Evolutionary conservation across 2,113 vertebrate genomes (phyloP), one percentile per base, ranked within the genome.

Genomic region (Rhodinocichla rosea): DNA sequence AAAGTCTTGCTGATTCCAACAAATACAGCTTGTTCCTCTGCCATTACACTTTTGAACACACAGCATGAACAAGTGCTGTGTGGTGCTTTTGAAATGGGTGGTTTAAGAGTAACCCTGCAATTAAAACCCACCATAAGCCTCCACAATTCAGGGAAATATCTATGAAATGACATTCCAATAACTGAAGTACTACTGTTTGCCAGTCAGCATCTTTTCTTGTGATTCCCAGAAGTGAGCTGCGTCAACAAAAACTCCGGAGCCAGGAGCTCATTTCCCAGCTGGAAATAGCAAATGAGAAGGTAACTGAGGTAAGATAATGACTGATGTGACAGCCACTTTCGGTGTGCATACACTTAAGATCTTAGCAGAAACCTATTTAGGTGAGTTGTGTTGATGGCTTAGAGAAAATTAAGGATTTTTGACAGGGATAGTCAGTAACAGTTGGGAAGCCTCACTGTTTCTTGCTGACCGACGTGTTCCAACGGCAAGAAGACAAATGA

Each of bases 241-340:
- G 79, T 95, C 98, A 97, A 71, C 99, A 99, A 70, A 99, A 99
- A 96, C 98, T 98, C 81, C 98, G 97, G 13, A 98, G 96, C 69
- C 98, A 98, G 76, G 98, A 99, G 62, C 97, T 99, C 50, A 95
- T 98, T 95, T 97, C 98, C 85, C 98, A 98, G 96, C 97, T 99
- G 89, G 98, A 99, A 98, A 94, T 81, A 15, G 97, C 98, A 89
- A 98, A 98, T 64, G 97, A 98, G 80, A 98, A 98, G 83, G 96
- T 97, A 53, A 84, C 90, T 23, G 99, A 99, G 99, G 99, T 99
- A 97, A 97, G 98, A 90, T 67, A 79, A 92, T 71, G 56, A 90
- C 60, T 74, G 69, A 85, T 73, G 19, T 2, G 40, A 89, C 81
- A 94, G 56, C 74, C 37, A 2, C 60, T 91, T 94, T 79, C 69